Percentiles rank a stretch among this genome's conserved stretches.
These are phyloP conservation scores for Lamprotornis superbus DNA, from an alignment of 2,113 vertebrate genomes.

Conservation along the genomic window DNA sequence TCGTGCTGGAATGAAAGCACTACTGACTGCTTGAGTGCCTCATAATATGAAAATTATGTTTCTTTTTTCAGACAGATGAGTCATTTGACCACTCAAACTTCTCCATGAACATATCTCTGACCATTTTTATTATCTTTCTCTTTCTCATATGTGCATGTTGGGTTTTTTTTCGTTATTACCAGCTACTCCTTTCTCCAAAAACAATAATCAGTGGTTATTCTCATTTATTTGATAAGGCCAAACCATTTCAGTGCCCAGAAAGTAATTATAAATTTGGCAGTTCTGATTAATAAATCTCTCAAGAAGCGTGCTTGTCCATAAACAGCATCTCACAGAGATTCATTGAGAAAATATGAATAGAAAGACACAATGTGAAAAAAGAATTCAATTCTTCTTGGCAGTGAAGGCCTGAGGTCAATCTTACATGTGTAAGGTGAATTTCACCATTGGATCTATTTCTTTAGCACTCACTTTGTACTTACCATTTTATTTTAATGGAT, in stretches of 20 bases:
- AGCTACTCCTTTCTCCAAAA: constrained; percentile 28
- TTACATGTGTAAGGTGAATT: background rate
- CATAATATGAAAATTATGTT: background rate
- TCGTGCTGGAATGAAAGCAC: background rate
- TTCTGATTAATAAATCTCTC: constrained; percentile 56
- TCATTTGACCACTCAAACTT: constrained; percentile 28
- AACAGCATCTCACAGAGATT: constrained; percentile 1
- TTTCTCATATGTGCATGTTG: background rate
- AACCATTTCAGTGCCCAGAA: constrained; percentile 45
- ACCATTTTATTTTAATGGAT: background rate
- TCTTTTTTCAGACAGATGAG: constrained; percentile 2
- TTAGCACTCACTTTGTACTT: background rate
- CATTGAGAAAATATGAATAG: background rate
- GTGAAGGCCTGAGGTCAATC: background rate
- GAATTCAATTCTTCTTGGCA: background rate
- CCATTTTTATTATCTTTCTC: background rate
- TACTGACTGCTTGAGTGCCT: background rate
- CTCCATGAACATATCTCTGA: background rate
- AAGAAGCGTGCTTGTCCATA: constrained; percentile 1
- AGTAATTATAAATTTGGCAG: constrained; percentile 62
- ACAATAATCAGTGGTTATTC: constrained; percentile 24
- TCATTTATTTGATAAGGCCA: constrained; percentile 52
- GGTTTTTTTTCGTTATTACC: constrained; percentile 9
- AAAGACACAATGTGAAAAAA: background rate
- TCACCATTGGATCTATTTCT: background rate